Conservation (phyloP, 2,113 vertebrate species). For the Todiramphus chloris region DNA sequence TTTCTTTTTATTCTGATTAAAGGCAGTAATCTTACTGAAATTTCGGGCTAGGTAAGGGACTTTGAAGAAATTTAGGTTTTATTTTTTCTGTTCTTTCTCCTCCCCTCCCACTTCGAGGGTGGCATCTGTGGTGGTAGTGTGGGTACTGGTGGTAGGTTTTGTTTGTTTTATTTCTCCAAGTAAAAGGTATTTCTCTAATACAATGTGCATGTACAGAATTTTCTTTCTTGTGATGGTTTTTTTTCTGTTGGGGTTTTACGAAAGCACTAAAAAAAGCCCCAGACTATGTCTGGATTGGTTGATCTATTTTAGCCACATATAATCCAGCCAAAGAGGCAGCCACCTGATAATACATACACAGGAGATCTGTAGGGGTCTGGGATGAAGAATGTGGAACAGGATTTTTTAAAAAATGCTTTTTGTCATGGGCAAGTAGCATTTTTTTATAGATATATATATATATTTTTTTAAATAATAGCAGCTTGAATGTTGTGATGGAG, state of each 20-base stretch:
- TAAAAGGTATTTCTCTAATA: not conserved
- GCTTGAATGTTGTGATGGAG: conserved; percentile 74
- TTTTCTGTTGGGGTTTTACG: not conserved
- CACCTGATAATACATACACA: not conserved
- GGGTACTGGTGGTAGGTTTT: not conserved
- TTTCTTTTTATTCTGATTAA: conserved; percentile 14
- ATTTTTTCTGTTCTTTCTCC: no score
- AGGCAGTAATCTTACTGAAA: not conserved
- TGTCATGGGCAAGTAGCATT: conserved; percentile 35
- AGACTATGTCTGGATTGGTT: not conserved
- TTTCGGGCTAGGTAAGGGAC: not conserved
- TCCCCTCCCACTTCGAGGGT: not conserved
- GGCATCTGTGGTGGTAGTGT: not conserved
- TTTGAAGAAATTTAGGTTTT: not conserved
- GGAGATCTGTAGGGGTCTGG: not conserved
- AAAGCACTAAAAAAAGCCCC: not conserved
- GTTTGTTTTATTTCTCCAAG: not conserved
- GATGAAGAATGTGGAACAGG: not conserved
- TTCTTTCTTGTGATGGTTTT: not conserved
- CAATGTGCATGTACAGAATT: not conserved
- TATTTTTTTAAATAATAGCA: conserved; percentile 61
- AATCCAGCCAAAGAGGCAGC: not conserved
- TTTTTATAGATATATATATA: not conserved
- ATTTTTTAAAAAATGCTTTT: not conserved
- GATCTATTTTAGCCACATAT: not conserved